A percentile compares a stretch with the other conserved stretches of the same genome.
These are phyloP conservation scores for Capromys pilorides DNA, from an alignment of 2,797 vertebrate genomes.

Conservation along the genomic window DNA sequence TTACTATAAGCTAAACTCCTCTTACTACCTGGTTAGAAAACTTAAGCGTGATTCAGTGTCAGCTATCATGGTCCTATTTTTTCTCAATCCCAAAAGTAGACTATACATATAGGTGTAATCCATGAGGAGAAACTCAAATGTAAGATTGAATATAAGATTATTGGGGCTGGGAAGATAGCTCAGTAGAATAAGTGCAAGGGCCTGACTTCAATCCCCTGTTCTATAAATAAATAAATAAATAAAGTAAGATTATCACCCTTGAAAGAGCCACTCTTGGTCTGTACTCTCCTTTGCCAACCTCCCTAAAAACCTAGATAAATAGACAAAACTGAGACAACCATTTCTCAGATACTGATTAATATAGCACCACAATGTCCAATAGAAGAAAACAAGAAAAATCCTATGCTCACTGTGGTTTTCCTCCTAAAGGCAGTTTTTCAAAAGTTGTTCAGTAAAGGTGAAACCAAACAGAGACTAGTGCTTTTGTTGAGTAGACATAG, in stretches of 20 bases:
- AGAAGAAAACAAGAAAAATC: conserved; percentile 4
- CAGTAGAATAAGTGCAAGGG: no score
- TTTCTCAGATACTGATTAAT: background rate
- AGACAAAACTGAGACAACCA: conserved; percentile 11
- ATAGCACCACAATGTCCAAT: background rate
- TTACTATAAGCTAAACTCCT: background rate
- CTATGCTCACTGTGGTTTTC: background rate
- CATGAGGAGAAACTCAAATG: background rate
- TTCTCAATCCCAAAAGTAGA: conserved; percentile 29
- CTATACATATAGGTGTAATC: background rate
- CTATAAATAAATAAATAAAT: no score
- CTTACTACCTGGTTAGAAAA: conserved; percentile 4
- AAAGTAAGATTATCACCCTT: background rate
- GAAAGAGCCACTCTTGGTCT: background rate
- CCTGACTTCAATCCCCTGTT: no score
- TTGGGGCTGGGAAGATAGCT: background rate
- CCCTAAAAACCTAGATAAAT: background rate
- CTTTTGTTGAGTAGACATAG: background rate
- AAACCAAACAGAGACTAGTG: background rate
- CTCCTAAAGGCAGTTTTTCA: background rate
- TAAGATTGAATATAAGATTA: background rate
- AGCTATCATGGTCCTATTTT: background rate
- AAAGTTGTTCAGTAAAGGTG: background rate
- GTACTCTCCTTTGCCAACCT: background rate
- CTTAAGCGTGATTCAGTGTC: background rate